A percentile compares a stretch with the other conserved stretches of the same genome.
Evolutionary conservation across 2,797 vertebrate species (phyloP).

Genomic region (Champsocephalus esox): DNA sequence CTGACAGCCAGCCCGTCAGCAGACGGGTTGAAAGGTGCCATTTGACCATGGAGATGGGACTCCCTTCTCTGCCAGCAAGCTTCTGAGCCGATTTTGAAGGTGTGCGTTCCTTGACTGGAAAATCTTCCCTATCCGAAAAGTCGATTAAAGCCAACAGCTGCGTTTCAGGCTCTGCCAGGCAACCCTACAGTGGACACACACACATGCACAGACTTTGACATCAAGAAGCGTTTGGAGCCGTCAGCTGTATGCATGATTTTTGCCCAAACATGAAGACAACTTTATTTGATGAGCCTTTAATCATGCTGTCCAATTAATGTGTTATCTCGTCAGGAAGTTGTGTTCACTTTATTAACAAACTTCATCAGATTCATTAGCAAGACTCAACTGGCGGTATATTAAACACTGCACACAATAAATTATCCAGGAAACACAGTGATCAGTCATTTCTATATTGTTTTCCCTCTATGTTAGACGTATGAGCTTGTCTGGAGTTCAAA

Average conservation of each 20-base stretch:
- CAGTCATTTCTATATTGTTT: conserved; percentile 4
- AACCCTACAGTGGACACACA: conserved; percentile 56
- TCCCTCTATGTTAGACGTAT: background rate
- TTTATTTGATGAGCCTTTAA: conserved; percentile 74
- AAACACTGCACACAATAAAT: conserved; percentile 26
- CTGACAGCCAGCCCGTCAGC: conserved; percentile 72
- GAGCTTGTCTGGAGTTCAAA: background rate
- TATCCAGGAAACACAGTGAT: background rate
- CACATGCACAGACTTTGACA: conserved; percentile 67
- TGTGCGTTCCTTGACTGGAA: conserved; percentile 81
- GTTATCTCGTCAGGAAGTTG: conserved; percentile 59
- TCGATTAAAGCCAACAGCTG: conserved; percentile 88
- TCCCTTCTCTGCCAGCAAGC: conserved; percentile 78
- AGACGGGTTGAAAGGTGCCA: conserved; percentile 80
- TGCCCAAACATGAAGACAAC: conserved; percentile 53
- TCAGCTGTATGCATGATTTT: conserved; percentile 53
- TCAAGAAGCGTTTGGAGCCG: conserved; percentile 71
- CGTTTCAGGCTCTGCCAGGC: conserved; percentile 84
- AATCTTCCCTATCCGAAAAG: conserved; percentile 85
- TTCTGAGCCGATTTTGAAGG: conserved; percentile 86
- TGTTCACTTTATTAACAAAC: conserved; percentile 64
- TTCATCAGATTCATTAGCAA: conserved; percentile 73
- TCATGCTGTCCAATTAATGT: conserved; percentile 64
- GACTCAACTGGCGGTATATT: conserved; percentile 55
- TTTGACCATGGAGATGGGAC: conserved; percentile 79